phyloP scores from a whole-genome alignment of 2,113 vertebrate species.

The Alethe castanea region DNA sequence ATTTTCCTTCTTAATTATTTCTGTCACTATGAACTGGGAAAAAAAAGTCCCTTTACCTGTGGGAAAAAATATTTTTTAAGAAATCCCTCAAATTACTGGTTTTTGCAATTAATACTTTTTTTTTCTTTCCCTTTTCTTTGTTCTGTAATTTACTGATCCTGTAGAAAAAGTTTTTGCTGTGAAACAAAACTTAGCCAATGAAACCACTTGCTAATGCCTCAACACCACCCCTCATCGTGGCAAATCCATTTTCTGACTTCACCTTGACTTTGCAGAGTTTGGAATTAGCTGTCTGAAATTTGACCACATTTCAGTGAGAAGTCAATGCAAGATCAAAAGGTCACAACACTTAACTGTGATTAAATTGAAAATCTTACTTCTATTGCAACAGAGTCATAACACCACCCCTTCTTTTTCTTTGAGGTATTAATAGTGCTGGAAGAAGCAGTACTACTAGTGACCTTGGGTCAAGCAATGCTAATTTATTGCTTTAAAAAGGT shows the following conservation, averaged over 20 bases:
- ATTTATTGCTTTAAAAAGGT: slow-evolving; percentile 62
- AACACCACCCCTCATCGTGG: not conserved
- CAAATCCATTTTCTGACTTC: slow-evolving; percentile 22
- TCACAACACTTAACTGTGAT: slow-evolving; percentile 56
- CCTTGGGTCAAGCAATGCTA: slow-evolving; percentile 56
- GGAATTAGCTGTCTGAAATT: slow-evolving; percentile 57
- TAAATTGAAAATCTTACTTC: slow-evolving; percentile 67
- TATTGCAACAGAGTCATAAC: slow-evolving; percentile 42
- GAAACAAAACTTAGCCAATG: not conserved
- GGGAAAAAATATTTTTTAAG: not conserved
- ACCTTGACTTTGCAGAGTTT: slow-evolving; percentile 51
- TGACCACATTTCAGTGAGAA: slow-evolving; percentile 61
- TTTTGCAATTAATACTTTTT: not conserved
- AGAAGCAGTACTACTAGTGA: slow-evolving; percentile 49
- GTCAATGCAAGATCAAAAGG: slow-evolving; percentile 62
- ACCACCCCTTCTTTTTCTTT: slow-evolving; percentile 63
- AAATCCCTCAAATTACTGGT: not conserved
- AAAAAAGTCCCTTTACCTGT: not conserved
- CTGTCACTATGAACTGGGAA: not conserved
- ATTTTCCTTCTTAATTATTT: slow-evolving; percentile 13
- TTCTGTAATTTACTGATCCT: not conserved
- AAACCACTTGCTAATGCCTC: not conserved
- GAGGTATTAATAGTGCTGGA: slow-evolving; percentile 55
- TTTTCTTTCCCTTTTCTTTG: not conserved
- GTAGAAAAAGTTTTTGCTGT: not conserved